These are phyloP conservation scores for Microctonus brassicae DNA, from an alignment of 2,888 invertebrate species.

Conservation along the genomic window DNA sequence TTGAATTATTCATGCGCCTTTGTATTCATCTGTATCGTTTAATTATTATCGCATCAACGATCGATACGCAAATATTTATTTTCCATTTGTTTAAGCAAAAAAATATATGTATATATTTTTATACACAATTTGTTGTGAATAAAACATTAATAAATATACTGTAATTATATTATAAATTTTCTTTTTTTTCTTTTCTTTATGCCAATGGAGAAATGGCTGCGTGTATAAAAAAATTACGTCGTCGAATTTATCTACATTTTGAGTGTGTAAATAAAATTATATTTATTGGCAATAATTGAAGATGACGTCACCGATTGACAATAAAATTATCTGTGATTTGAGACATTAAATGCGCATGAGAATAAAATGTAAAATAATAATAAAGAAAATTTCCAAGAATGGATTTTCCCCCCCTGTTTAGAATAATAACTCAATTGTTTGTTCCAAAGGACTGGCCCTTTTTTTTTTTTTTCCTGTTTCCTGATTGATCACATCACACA, in stretches of 20 bases:
- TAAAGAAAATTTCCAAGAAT: not conserved
- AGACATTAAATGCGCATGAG: not conserved
- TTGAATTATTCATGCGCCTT: no score
- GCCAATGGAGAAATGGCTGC: no score
- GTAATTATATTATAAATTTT: no score
- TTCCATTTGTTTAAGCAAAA: not conserved
- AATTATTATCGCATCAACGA: not conserved
- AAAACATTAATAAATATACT: not conserved
- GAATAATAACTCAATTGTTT: no score
- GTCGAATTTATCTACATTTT: not conserved
- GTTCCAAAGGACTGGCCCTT: no score
- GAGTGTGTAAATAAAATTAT: not conserved
- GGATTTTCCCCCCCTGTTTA: not conserved
- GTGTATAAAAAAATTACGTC: no score
- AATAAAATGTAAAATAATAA: not conserved
- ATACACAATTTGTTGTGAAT: not conserved
- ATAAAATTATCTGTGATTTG: not conserved
- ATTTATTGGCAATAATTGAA: not conserved
- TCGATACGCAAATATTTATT: not conserved
- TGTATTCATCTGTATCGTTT: not conserved
- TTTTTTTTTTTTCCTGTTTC: no score
- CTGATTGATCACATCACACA: no score
- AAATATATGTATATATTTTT: not conserved
- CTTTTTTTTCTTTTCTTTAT: no score
- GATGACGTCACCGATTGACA: slow-evolving; percentile 13